Evolutionary conservation across 1,140 invertebrate genomes (phyloP).

Genomic region (Scaptodrosophila lebanonensis): DNA sequence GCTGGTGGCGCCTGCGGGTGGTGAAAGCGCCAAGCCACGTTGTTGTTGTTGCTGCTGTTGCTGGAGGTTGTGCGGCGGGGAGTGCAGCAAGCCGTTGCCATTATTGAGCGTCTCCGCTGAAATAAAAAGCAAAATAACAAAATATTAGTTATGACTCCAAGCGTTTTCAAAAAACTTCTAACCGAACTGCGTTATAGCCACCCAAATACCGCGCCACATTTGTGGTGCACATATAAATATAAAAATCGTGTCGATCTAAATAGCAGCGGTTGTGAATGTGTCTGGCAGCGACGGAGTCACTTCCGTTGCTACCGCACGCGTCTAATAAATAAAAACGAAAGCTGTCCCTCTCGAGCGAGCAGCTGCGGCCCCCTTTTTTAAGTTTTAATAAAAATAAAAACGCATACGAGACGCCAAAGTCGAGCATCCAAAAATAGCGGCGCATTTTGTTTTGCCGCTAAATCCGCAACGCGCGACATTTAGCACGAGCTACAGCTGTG

Average conservation of each 20-base stretch:
- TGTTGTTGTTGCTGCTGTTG: slow-evolving; percentile 58
- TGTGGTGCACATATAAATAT: too few species aligned
- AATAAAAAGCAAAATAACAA: slow-evolving; percentile 42
- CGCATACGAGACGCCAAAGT: slow-evolving; percentile 30
- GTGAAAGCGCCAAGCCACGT: slow-evolving; percentile 28
- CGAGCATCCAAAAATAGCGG: slow-evolving; percentile 58
- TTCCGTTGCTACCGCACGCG: slow-evolving; percentile 42
- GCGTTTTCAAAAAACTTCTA: slow-evolving; percentile 13
- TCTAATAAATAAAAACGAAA: slow-evolving; percentile 45
- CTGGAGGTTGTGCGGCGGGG: slow-evolving; percentile 80
- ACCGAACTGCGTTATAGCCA: slow-evolving; percentile 40
- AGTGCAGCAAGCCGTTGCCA: slow-evolving; percentile 80
- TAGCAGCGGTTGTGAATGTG: not conserved
- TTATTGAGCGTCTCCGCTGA: slow-evolving; percentile 83
- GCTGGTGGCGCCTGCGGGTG: slow-evolving; percentile 29
- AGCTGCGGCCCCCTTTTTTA: slow-evolving; percentile 26
- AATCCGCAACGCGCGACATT: slow-evolving; percentile 22
- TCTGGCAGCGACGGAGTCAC: slow-evolving; percentile 5
- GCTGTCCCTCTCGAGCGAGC: slow-evolving; percentile 26
- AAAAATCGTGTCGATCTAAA: too few species aligned
- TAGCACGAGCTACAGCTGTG: slow-evolving; percentile 11
- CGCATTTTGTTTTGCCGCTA: slow-evolving; percentile 30
- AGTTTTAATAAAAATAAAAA: slow-evolving; percentile 20
- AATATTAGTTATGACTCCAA: not conserved
- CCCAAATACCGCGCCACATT: slow-evolving; percentile 47